Conservation (phyloP, 2,113 vertebrate genomes). For the Oenanthe melanoleuca region DNA sequence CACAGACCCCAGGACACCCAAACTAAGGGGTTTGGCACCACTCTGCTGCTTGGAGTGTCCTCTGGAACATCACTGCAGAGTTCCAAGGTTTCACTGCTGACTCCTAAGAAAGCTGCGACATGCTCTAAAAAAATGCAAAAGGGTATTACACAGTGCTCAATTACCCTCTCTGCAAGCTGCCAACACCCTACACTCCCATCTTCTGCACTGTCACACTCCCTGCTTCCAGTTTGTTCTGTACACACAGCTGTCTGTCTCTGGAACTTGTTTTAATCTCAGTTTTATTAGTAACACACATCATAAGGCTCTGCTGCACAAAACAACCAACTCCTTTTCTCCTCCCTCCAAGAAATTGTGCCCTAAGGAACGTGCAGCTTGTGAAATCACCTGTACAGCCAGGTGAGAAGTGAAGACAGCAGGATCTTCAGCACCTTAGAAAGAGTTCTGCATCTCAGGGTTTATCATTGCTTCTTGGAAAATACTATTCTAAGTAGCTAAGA, state of each 20-base stretch:
- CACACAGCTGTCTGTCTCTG: neutral
- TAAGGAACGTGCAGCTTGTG: neutral
- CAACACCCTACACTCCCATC: neutral
- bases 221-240: neutral
- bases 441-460: neutral
- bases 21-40: neutral
- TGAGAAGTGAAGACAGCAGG: neutral
- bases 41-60: neutral
- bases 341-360: neutral
- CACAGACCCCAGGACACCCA: neutral
- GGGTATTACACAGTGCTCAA: neutral
- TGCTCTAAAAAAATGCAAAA: neutral
- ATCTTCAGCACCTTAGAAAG: neutral
- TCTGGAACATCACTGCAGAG: neutral
- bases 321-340: neutral
- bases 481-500: neutral
- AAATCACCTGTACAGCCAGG: neutral
- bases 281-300: neutral
- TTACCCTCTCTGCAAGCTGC: neutral
- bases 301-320: neutral
- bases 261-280: neutral
- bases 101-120: neutral
- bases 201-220: neutral
- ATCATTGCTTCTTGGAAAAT: neutral
- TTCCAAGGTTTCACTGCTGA: neutral